A percentile compares a stretch with the other conserved stretches of the same genome.
Conservation (phyloP, 2,113 vertebrate genomes). For the Ictalurus punctatus region DNA sequence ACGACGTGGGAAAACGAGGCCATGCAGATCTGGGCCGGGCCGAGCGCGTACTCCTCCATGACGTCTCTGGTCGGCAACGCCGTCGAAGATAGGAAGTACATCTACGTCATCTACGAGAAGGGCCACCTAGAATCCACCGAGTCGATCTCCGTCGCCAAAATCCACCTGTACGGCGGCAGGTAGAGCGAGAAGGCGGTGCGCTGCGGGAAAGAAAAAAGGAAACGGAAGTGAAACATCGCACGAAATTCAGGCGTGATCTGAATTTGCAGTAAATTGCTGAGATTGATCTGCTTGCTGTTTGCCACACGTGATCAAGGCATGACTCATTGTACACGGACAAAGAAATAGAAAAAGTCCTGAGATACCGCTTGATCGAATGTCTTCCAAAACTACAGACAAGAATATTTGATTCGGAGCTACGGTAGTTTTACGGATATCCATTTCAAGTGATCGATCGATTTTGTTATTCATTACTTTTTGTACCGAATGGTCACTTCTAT, state of each 20-base stretch:
- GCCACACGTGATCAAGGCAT: neutral
- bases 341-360: neutral
- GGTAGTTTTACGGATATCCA: neutral
- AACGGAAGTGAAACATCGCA: neutral
- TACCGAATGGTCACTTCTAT: neutral
- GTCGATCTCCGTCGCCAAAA: slow-evolving; percentile 80
- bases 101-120: slow-evolving; percentile 86
- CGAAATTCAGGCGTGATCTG: neutral
- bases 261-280: neutral
- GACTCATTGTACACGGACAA: neutral
- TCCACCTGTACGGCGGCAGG: slow-evolving; percentile 77
- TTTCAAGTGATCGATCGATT: neutral
- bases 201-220: neutral
- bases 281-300: neutral
- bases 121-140: slow-evolving; percentile 72
- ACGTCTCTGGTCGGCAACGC: slow-evolving; percentile 66
- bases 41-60: slow-evolving; percentile 85
- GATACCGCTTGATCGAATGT: neutral
- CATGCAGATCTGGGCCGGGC: slow-evolving; percentile 81
- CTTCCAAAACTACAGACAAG: neutral
- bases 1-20: slow-evolving; percentile 74
- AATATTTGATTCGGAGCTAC: neutral
- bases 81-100: slow-evolving; percentile 67
- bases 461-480: neutral
- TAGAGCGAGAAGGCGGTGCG: neutral